Evolutionary conservation across 2,797 vertebrate species (phyloP).

Genomic region (Coregonus suidteri): DNA sequence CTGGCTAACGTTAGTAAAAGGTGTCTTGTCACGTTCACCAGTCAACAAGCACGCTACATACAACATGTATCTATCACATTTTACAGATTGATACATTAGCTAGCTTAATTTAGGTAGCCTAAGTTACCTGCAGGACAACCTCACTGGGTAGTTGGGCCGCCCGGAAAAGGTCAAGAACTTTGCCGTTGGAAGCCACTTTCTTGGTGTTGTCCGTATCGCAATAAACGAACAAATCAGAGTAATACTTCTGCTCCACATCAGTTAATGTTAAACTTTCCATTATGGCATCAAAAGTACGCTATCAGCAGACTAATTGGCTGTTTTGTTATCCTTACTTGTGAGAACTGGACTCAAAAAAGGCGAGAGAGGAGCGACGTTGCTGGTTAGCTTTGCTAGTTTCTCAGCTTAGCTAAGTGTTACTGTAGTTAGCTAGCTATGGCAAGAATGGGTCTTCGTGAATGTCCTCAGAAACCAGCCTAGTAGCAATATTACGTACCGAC

Average conservation of each 20-base stretch:
- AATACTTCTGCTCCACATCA: constrained; percentile 96
- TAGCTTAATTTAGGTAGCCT: constrained; percentile 36
- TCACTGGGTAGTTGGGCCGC: constrained; percentile 95
- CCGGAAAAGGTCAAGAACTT: constrained; percentile 95
- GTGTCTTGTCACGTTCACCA: background rate
- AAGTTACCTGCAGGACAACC: constrained; percentile 89
- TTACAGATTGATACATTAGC: background rate
- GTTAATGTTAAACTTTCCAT: constrained; percentile 96
- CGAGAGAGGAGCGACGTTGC: constrained; percentile 29
- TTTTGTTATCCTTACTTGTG: constrained; percentile 55
- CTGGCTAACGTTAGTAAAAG: background rate
- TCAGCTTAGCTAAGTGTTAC: no score
- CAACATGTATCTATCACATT: background rate
- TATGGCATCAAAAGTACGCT: constrained; percentile 57
- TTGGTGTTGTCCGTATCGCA: constrained; percentile 98
- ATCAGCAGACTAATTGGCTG: constrained; percentile 41
- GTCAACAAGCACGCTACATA: constrained; percentile 7
- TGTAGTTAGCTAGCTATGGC: background rate
- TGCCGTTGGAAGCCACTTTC: constrained; percentile 92
- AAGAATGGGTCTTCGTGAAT: background rate
- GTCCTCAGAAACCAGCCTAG: background rate
- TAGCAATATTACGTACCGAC: background rate
- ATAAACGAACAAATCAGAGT: constrained; percentile 94
- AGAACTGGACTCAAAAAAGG: constrained; percentile 57
- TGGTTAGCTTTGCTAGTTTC: constrained; percentile 9